Evolutionary conservation across 1,140 invertebrate genomes (phyloP), one percentile per base, ranked within the genome.

Genomic region (Trissolcus basalis): DNA sequence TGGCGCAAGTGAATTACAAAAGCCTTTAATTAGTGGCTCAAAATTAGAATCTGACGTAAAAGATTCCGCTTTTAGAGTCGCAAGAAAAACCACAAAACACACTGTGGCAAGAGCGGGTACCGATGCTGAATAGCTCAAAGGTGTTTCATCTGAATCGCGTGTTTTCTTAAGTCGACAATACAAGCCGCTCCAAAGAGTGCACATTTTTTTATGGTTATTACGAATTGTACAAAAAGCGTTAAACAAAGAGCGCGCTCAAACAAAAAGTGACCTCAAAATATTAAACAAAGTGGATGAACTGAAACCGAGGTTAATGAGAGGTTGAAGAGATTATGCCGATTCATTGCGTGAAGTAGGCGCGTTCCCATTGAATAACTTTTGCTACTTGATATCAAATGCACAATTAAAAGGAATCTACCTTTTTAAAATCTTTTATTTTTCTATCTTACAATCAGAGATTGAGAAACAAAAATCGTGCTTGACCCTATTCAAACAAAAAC

Each of bases 1-100:
- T 47, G 10, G 16, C 13, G 36, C 49, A 35, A 32, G 44, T 2
- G 12, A 35, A 67, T 10, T 16, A 64, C 58, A 59, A 76, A 60
- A 69, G 59, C 14, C 33, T 70, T 53, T 70, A 70, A 76, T 76
- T 76, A 76, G 67, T 65, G 51, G 39, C 45, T 19, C 45, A 39
- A 58, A 67, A 67, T 74, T 68, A 55, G 55, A 51, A 67, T 60
- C 54, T 58, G 43, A 54, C 70, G 55, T 55, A 59, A 72, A 58
- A 6, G 19, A 27, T 27, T 6, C 2, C 19, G 19, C 48, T 73
- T 60, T 58, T 65, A 49, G 19, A 58, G 32, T 10, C 50, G 56
- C 19, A 49, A 59, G 36, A 60, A 54, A 73, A 50, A 27, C 47
- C 51, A 45, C 16, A 44, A 65, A 73, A 67, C 70, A 67, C 39